Evolutionary conservation across 2,113 vertebrate genomes (phyloP), one percentile per base, ranked within the genome.

Genomic region (Macquaria ambigua): DNA sequence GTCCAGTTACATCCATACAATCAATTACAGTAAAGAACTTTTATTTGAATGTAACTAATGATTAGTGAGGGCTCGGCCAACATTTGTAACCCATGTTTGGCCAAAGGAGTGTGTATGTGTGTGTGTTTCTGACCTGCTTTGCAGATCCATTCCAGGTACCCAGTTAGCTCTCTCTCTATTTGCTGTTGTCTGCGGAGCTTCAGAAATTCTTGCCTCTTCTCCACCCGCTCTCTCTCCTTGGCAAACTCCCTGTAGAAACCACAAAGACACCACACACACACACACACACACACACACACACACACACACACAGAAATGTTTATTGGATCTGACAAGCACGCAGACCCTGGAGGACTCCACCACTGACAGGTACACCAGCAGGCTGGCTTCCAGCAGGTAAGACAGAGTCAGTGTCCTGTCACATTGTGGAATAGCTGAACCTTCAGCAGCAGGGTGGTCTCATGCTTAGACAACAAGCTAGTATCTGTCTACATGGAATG

Each of bases 111-210:
- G 50, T 74, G 52, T 68, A 31, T 72, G 61, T 25, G 25, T 39
- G 14, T 74, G 67, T 82, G 25, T 61, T 23, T 69, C 96, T 95
- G 72, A 99, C 98, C 98, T 69, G 98, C 98, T 96, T 98, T 99
- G 91, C 97, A 99, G 92, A 99, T 99, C 98, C 98, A 99, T 90
- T 98, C 98, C 90, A 99, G 94, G 94, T 99, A 99, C 0, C 98
- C 98, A 0, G 97, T 99, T 23, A 99, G 95, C 67, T 99, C 98
- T 39, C 97, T 94, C 77, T 99, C 98, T 4, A 99, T 99, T 74
- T 99, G 98, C 95, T 99, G 98, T 83, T 99, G 98, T 87, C 98
- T 86, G 15, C 98, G 97, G n/a, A 99, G 97, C 88, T 99, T 99
- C 87, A 99, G 94, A 89, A 99, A 99, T 43, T 97, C 98, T 11